A percentile compares a stretch with the other conserved stretches of the same genome.
Conservation (phyloP, 2,797 vertebrate genomes). For the Pangasius mekongensis region DNA sequence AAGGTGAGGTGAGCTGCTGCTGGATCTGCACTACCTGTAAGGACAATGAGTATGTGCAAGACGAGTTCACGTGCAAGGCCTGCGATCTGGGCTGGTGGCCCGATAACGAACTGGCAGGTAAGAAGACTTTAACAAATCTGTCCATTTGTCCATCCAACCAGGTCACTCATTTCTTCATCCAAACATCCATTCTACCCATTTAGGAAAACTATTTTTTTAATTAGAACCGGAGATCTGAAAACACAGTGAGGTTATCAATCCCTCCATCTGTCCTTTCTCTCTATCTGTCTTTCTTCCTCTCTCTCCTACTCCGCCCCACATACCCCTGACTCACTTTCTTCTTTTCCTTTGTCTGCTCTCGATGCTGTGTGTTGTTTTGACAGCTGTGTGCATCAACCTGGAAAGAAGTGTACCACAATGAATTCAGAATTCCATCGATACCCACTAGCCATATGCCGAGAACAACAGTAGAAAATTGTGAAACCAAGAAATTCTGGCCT, state of each 20-base stretch:
- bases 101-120: constrained; percentile 88
- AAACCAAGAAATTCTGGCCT: constrained; percentile 31
- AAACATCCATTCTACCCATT: background rate
- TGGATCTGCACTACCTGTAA: constrained; percentile 99
- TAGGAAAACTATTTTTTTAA: background rate
- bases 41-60: constrained; percentile 94
- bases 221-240: background rate
- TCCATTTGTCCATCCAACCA: background rate
- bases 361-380: constrained; percentile 51
- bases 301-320: background rate
- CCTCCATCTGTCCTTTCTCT: background rate
- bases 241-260: background rate
- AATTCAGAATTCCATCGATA: constrained; percentile 50
- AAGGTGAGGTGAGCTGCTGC: constrained; percentile 98
- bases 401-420: constrained; percentile 38
- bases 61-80: constrained; percentile 97
- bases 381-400: constrained; percentile 42
- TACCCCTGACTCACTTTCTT: background rate
- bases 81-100: constrained; percentile 99
- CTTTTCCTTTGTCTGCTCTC: constrained; percentile 20
- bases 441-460: constrained; percentile 45
- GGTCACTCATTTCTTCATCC: background rate
- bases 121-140: constrained; percentile 7
- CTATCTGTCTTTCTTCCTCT: background rate
- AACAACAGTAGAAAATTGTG: constrained; percentile 34